Evolutionary conservation across 1,140 invertebrate genomes (phyloP).

Genomic region (Dufourea novaeangliae): DNA sequence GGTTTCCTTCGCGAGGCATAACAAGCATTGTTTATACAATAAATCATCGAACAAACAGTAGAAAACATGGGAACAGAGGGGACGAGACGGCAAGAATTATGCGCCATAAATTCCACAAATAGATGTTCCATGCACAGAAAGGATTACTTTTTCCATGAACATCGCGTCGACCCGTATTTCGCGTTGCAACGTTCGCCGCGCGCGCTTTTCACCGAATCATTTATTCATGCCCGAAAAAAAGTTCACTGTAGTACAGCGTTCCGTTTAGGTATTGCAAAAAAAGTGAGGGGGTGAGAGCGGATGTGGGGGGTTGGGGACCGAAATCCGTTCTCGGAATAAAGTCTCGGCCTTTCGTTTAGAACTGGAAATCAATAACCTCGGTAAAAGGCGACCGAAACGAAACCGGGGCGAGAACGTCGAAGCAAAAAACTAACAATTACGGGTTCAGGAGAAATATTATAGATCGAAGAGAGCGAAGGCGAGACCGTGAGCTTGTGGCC

Average conservation of each 20-base stretch:
- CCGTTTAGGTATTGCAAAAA: not conserved
- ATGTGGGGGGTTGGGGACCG: too few species aligned
- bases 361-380: not conserved
- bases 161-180: not conserved
- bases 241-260: not conserved
- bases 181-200: not conserved
- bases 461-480: not conserved
- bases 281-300: too few species aligned
- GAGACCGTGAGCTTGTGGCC: not conserved
- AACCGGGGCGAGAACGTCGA: not conserved
- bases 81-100: not conserved
- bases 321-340: not conserved
- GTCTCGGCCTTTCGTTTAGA: too few species aligned
- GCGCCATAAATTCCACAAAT: not conserved
- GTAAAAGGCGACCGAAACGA: too few species aligned
- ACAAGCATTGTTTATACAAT: too few species aligned
- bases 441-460: not conserved
- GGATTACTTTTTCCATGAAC: slow-evolving; percentile 9
- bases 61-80: not conserved
- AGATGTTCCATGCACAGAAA: not conserved
- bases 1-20: too few species aligned
- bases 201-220: not conserved
- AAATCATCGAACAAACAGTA: not conserved
- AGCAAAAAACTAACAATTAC: not conserved
- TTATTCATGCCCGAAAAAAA: not conserved